Conservation (phyloP, 2,888 invertebrate species). For the Mesochorus sp. region DNA sequence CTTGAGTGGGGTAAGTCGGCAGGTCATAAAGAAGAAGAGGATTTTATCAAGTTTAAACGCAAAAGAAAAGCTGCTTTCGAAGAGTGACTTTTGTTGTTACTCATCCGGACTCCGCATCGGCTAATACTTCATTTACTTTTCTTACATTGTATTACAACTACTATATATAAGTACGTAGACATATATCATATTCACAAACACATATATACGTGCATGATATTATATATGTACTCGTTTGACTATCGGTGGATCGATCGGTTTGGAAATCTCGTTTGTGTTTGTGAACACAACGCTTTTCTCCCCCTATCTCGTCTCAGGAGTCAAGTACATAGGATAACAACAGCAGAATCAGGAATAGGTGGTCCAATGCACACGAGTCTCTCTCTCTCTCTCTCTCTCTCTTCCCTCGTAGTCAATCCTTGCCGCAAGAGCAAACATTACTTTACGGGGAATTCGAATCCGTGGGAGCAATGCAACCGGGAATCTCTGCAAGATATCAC, state of each 20-base stretch:
- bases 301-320: constrained; percentile 9
- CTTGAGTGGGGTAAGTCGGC: constrained; percentile 6
- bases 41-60: background rate
- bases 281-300: constrained; percentile 37
- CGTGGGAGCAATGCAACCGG: constrained; percentile 34
- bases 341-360: constrained; percentile 18
- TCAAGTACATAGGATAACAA: constrained; percentile 37
- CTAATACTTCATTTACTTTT: constrained; percentile 9
- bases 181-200: background rate
- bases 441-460: constrained; percentile 37
- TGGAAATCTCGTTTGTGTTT: constrained; percentile 39
- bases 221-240: background rate
- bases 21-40: background rate
- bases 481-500: background rate
- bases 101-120: constrained; percentile 10
- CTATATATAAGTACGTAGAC: background rate
- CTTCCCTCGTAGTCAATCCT: constrained; percentile 34
- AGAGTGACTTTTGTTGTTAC: constrained; percentile 41
- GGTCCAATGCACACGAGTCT: background rate
- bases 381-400: no score
- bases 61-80: constrained; percentile 44
- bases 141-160: background rate
- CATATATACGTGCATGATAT: background rate
- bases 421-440: constrained; percentile 40
- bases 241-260: constrained; percentile 29